phyloP scores from a whole-genome alignment of 2,888 invertebrate species.

The Morinoia aosen region DNA sequence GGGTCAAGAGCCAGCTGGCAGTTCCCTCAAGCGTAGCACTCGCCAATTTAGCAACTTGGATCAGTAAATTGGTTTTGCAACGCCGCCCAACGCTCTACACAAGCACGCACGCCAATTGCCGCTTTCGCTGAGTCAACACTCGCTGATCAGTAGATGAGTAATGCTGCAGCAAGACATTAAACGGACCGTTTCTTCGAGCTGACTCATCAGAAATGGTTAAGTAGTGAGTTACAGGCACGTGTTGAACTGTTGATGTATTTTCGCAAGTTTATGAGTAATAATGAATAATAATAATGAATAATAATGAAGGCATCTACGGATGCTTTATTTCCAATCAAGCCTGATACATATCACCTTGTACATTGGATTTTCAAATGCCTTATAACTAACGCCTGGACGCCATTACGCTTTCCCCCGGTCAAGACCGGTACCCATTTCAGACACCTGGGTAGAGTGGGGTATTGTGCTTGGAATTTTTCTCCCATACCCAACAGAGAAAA shows the following conservation, averaged over 20 bases:
- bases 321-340: too few species aligned
- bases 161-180: not conserved
- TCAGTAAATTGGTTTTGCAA: not conserved
- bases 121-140: constrained; percentile 9
- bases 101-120: not conserved
- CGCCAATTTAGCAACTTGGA: not conserved
- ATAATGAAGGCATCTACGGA: too few species aligned
- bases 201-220: not conserved
- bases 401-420: too few species aligned
- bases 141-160: not conserved
- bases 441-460: too few species aligned
- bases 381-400: too few species aligned
- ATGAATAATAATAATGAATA: too few species aligned
- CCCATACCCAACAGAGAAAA: too few species aligned
- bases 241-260: not conserved
- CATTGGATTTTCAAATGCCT: too few species aligned
- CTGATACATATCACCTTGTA: too few species aligned
- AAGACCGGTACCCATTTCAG: too few species aligned
- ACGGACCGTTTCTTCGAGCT: not conserved
- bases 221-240: not conserved
- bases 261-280: too few species aligned
- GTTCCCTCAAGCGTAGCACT: not conserved
- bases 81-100: not conserved
- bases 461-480: too few species aligned
- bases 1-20: not conserved